phyloP scores from a whole-genome alignment of 2,888 invertebrate genomes.

The Platerodrilus igneus region DNA sequence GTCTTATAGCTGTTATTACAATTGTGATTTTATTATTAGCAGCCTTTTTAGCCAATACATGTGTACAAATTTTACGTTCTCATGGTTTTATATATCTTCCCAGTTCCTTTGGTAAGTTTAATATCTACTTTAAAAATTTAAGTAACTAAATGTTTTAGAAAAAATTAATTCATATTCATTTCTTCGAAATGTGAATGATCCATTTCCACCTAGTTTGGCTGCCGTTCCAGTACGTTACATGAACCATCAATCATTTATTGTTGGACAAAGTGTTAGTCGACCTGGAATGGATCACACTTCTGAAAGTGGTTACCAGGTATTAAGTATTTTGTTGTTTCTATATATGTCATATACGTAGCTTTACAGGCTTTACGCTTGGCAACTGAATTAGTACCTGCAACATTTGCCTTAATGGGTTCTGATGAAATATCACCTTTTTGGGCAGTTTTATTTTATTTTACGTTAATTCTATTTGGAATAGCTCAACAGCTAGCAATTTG shows the following conservation, averaged over 20 bases:
- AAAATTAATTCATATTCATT: conserved; percentile 66
- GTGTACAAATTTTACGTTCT: conserved; percentile 70
- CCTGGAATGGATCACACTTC: conserved; percentile 54
- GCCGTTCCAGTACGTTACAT: conserved; percentile 63
- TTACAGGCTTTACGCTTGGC: conserved; percentile 67
- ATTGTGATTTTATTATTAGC: conserved; percentile 69
- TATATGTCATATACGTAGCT: not conserved
- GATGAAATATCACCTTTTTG: conserved; percentile 79
- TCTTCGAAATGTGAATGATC: conserved; percentile 59
- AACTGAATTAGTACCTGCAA: conserved; percentile 87
- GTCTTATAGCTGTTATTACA: conserved; percentile 66
- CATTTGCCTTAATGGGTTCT: conserved; percentile 70
- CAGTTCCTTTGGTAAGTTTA: conserved; percentile 80
- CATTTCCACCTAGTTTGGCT: conserved; percentile 57
- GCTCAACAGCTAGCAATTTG: conserved; percentile 86
- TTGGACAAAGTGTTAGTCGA: conserved; percentile 63
- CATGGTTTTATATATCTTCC: conserved; percentile 72
- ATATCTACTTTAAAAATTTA: not conserved
- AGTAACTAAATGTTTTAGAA: conserved; percentile 52
- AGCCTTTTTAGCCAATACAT: conserved; percentile 78
- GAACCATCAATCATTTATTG: conserved; percentile 65
- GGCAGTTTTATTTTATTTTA: conserved; percentile 82
- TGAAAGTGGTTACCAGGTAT: conserved; percentile 73
- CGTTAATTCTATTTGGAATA: conserved; percentile 79
- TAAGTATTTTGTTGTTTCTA: conserved; percentile 1